Conservation (phyloP, 2,113 vertebrate species). For the Poicephalus gulielmi region DNA sequence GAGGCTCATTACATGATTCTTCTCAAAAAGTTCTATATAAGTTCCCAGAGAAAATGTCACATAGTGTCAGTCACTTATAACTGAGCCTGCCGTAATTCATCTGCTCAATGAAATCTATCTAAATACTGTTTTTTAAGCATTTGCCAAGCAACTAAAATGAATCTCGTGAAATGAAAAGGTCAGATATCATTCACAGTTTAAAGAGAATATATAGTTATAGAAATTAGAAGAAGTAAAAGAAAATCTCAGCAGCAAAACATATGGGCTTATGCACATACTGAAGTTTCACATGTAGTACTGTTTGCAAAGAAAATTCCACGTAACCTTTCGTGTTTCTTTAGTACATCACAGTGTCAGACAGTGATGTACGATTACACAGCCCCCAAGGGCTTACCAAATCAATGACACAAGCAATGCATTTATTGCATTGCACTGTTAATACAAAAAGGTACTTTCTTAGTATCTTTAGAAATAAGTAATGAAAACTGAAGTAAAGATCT, state of each 20-base stretch:
- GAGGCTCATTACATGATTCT: constrained; percentile 18
- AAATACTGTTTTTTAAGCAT: constrained; percentile 9
- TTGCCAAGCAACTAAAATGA: background rate
- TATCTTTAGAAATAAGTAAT: background rate
- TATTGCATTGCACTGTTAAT: background rate
- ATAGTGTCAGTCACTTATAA: constrained; percentile 30
- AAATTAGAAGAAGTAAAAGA: background rate
- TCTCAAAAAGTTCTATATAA: constrained; percentile 24
- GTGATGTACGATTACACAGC: background rate
- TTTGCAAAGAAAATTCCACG: background rate
- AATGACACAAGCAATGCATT: background rate
- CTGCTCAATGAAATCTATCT: constrained; percentile 1
- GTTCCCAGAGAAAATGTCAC: constrained; percentile 41
- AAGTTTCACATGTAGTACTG: background rate
- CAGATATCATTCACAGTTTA: background rate
- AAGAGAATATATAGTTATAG: background rate
- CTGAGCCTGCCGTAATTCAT: constrained; percentile 1
- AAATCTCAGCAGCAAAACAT: background rate
- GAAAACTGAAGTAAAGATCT: background rate
- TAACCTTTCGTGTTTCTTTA: background rate
- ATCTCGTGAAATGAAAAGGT: constrained; percentile 7
- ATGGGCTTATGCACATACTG: background rate
- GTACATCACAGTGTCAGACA: background rate
- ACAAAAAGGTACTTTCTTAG: background rate
- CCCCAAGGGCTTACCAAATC: background rate